Conservation (phyloP, 2,797 vertebrate genomes). For the Otolemur crassicaudatus region DNA sequence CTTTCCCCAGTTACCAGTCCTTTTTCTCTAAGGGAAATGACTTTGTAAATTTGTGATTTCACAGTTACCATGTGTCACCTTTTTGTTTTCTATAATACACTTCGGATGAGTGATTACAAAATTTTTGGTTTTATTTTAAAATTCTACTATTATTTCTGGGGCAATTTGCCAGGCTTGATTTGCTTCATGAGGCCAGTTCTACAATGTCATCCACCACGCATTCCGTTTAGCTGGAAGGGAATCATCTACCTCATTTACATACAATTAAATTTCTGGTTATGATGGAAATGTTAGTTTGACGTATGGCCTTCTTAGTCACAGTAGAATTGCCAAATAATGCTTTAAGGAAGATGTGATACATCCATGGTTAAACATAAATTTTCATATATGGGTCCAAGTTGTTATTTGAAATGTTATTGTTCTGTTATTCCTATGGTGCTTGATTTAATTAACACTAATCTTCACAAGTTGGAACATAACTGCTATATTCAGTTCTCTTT, state of each 20-base stretch:
- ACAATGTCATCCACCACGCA: background rate
- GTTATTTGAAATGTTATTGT: background rate
- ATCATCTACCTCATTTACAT: slow-evolving; percentile 33
- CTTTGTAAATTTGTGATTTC: slow-evolving; percentile 58
- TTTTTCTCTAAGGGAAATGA: slow-evolving; percentile 24
- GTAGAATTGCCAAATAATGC: slow-evolving; percentile 39
- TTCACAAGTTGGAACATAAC: slow-evolving; percentile 5
- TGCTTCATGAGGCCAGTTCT: slow-evolving; percentile 24
- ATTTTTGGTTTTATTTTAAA: slow-evolving; percentile 53
- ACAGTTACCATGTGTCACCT: background rate
- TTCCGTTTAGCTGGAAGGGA: slow-evolving; percentile 49
- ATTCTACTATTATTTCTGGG: slow-evolving; percentile 18
- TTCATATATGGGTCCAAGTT: background rate
- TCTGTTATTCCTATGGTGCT: background rate
- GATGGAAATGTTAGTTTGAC: slow-evolving; percentile 45
- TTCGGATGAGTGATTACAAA: background rate
- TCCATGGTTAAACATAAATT: slow-evolving; percentile 23
- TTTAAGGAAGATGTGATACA: slow-evolving; percentile 12
- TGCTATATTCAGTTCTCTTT: background rate
- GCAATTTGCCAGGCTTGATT: slow-evolving; percentile 2
- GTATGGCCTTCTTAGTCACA: slow-evolving; percentile 43
- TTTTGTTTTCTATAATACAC: slow-evolving; percentile 13
- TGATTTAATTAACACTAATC: background rate
- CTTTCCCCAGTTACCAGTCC: background rate
- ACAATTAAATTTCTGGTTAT: slow-evolving; percentile 28